A percentile compares a stretch with the other conserved stretches of the same genome.
phyloP scores from a whole-genome alignment of 1,140 invertebrate species.

The Euura lappo region DNA sequence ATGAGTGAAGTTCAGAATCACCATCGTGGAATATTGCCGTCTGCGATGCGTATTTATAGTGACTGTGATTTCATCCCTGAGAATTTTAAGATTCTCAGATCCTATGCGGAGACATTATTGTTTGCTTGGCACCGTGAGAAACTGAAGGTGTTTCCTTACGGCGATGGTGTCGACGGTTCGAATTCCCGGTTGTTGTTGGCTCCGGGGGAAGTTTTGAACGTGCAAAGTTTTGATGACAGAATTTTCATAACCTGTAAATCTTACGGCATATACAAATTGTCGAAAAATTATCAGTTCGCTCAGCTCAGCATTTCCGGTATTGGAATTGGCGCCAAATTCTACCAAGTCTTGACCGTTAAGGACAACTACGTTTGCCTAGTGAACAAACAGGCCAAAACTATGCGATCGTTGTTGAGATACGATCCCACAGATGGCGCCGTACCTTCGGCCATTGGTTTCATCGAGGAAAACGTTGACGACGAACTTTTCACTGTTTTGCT shows the following conservation, averaged over 20 bases:
- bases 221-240: slow-evolving; percentile 39
- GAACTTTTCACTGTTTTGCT: slow-evolving; percentile 27
- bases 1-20: no score
- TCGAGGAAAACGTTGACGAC: slow-evolving; percentile 19
- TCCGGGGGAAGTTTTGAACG: slow-evolving; percentile 22
- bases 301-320: slow-evolving; percentile 40
- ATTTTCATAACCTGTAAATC: slow-evolving; percentile 45
- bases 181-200: not conserved
- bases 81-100: slow-evolving; percentile 37
- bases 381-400: slow-evolving; percentile 40
- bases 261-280: slow-evolving; percentile 45
- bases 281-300: slow-evolving; percentile 29
- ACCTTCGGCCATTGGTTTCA: slow-evolving; percentile 23
- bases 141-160: not conserved
- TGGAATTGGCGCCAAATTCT: slow-evolving; percentile 37
- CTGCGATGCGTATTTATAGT: slow-evolving; percentile 34
- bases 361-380: slow-evolving; percentile 34
- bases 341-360: slow-evolving; percentile 31
- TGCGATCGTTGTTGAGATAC: slow-evolving; percentile 24
- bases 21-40: no score
- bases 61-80: slow-evolving; percentile 23
- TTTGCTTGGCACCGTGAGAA: slow-evolving; percentile 43
- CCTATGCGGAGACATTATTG: slow-evolving; percentile 39
- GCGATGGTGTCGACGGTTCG: not conserved
- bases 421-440: not conserved